phyloP scores from a whole-genome alignment of 2,797 vertebrate genomes.

The Nannoperca australis region DNA sequence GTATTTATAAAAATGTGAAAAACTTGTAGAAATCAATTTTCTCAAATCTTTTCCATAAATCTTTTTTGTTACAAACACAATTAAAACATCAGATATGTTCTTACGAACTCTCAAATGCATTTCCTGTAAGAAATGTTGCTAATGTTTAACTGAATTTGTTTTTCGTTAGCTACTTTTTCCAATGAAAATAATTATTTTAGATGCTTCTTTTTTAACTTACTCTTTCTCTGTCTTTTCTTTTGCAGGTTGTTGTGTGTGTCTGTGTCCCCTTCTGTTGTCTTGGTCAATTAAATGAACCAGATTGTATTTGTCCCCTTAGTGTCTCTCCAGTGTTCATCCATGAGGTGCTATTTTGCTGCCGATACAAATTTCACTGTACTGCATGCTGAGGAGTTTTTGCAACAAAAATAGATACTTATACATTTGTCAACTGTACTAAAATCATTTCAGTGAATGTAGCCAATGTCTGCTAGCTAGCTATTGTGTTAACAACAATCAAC shows the following conservation, averaged over 20 bases:
- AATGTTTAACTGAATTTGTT: background rate
- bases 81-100: background rate
- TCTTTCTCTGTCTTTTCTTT: background rate
- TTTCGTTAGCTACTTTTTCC: background rate
- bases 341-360: background rate
- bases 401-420: background rate
- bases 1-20: conserved; percentile 3
- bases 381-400: background rate
- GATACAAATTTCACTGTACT: background rate
- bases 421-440: background rate
- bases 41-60: background rate
- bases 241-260: background rate
- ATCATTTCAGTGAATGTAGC: background rate
- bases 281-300: background rate
- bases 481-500: background rate
- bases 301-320: background rate
- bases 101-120: background rate
- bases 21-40: background rate
- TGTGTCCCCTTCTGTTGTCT: background rate
- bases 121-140: background rate
- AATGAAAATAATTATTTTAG: background rate
- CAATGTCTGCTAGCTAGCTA: background rate
- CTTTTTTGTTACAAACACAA: background rate
- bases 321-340: background rate
- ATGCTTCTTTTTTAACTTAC: background rate